Base-by-base conservation (phyloP, 2,797 vertebrate genomes). In the Argya squamiceps region DNA sequence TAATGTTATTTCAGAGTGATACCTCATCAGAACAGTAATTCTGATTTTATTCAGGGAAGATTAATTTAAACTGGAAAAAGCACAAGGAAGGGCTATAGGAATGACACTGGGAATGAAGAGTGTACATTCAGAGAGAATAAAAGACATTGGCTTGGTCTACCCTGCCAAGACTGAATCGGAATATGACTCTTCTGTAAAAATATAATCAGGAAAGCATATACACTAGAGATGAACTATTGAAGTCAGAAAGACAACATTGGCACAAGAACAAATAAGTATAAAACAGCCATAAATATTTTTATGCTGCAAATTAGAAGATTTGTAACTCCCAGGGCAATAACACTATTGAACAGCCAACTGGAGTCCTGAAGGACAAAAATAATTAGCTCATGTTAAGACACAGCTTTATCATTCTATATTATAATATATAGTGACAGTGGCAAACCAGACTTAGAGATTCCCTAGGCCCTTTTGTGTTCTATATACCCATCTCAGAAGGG, bases 351-450 rank as follows among this genome's bases (percentile, higher is more conserved):
- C 85, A 94, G 55, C 88, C 88, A 95, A 95, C 73, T 60, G 81
- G 69, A 94, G 89, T 95, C 82, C 92, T 97, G 88, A 96, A 97
- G 93, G 94, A 96, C 96, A 96, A 95, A 97, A 95, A 96, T 95
- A 95, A 96, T 96, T 96, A 96, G 85, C 70, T 95, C 70, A 74
- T 90, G 94, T 96, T 93, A 96, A 94, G 94, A 95, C 86, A 90
- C 86, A 95, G 74, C 73, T 96, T 96, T 88, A 96, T 96, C 65
- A 95, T 96, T 76, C 88, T 90, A 90, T 82, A 92, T 75, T 73
- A 86, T 90, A 95, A 94, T 93, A 96, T 79, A 96, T 67, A 86
- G 88, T 89, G 92, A 94, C 93, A 97, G 92, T 27, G 91, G 63
- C 55, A 74, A 59, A 90, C 92, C 6, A 14, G 93, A 90, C 92